A percentile compares a stretch with the other conserved stretches of the same genome.
These are phyloP conservation scores for Stegophylla sp. DNA, from an alignment of 2,888 invertebrate genomes.

Conservation along the genomic window DNA sequence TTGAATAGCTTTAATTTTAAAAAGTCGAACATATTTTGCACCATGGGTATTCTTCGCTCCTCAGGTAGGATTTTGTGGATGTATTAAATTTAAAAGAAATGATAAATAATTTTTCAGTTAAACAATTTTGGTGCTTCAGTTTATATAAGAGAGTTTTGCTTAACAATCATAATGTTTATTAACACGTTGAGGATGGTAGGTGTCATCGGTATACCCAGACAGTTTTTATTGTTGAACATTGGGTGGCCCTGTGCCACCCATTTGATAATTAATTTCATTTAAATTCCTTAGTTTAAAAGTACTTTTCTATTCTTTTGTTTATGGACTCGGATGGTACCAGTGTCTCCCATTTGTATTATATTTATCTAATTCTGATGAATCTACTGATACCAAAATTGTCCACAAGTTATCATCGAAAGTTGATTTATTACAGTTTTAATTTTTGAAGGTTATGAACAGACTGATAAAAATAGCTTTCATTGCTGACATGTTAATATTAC, in stretches of 20 bases:
- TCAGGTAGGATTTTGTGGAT: no score
- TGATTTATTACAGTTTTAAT: neutral
- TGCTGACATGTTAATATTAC: no score
- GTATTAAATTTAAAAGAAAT: no score
- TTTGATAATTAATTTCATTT: neutral
- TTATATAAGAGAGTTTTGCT: no score
- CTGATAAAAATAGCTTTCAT: neutral
- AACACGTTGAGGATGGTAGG: neutral
- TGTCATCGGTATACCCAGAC: neutral
- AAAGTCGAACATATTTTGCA: no score
- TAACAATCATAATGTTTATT: no score
- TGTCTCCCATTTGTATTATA: neutral
- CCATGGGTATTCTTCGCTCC: no score
- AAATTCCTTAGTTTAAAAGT: neutral
- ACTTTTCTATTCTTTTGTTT: neutral
- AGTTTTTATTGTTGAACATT: neutral
- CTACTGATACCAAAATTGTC: neutral
- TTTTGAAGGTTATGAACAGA: conserved; percentile 1
- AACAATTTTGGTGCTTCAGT: no score
- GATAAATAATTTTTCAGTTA: no score
- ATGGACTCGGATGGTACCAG: neutral
- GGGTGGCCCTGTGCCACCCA: neutral
- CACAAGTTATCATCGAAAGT: neutral
- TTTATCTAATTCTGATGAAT: neutral
- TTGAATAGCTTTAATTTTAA: no score